Evolutionary conservation across 2,888 invertebrate genomes (phyloP), one percentile per base, ranked within the genome.

Genomic region (Drosophila macrospina): DNA sequence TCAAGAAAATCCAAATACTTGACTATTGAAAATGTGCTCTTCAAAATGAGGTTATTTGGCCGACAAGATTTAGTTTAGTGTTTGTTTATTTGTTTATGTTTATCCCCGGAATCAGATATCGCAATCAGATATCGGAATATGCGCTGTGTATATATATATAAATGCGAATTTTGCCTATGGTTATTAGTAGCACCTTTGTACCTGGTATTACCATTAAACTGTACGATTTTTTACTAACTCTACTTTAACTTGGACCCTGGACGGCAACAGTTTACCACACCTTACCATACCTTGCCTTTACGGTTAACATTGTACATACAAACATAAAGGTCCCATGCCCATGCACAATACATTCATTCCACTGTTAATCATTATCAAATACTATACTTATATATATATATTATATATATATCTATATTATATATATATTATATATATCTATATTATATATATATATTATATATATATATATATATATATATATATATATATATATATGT

Each of bases 1-100:
- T 92, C 67, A 92, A 92, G 84, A 90, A 91, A 85, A 90, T 91
- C 63, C 90, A 91, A 85, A 91, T 91, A 83, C 90, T 91, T 67
- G 91, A 91, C 82, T 91, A 91, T 83, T 91, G 66, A 87, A 72
- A 50, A n/a, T 34, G 50, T 34, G 65, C 39, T 56, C 44, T 47
- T 39, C 62, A 39, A 69, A 74, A 59, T 32, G 61, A 78, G 78
- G 69, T 69, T 79, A 76, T 59, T 74, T 37, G n/a, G 39, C 24
- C 55, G 54, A 47, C 54, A 39, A 37, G 34, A 30, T 39, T 62
- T 45, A 15, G 30, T 61, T 70, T 55, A 44, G 32, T 55, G 6
- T 51, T 37, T 13, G 26, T 39, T 39, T 51, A 13, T 69, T 62
- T 48, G 67, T 60, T 74, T 65, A 69, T 52, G 39, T 51, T 68